Evolutionary conservation across 2,113 vertebrate genomes (phyloP), one percentile per base, ranked within the genome.

Genomic region (Romanogobio albipinnatus): DNA sequence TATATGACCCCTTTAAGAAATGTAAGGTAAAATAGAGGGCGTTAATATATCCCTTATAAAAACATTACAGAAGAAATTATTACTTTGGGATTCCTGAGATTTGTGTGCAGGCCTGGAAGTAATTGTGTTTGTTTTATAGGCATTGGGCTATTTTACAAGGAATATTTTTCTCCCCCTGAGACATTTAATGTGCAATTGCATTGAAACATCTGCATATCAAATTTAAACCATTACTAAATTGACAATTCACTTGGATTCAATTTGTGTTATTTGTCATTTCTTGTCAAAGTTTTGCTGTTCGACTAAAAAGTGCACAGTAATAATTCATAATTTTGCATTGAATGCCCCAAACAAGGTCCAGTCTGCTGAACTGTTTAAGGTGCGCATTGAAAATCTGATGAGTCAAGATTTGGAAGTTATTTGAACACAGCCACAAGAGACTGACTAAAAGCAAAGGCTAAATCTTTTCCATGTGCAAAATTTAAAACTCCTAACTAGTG

Each of bases 21-120:
- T 14, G 14, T 51, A 51, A 3, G 70, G 11, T 73, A 47, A 47
- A 47, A 73, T 11, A 13, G 6, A 39, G 92, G 93, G 92, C 93
- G 24, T 76, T 51, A 8, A 76, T 84, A 85, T 85, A 88, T 88
- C 81, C 85, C 86, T 89, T 88, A 85, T 78, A 74, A 51, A 84
- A 82, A 89, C 89, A 81, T 83, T 58, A 51, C 76, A 79, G 71
- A 73, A 51, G 17, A 45, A 62, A 82, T 49, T 59, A 82, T 70
- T 80, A 39, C 77, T 81, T 10, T 22, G 74, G 19, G 45, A 73
- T 82, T 86, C 66, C 51, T 77, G 33, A 81, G 43, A 84, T 80
- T 68, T 64, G 73, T 83, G 61, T 13, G 71, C 73, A 62, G 26
- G 45, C 56, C 75, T 61, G 68, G 76, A 79, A 66, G 61, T 83